A percentile compares a stretch with the other conserved stretches of the same genome.
These are phyloP conservation scores for Miichthys miiuy DNA, from an alignment of 2,797 vertebrate genomes.

Conservation along the genomic window DNA sequence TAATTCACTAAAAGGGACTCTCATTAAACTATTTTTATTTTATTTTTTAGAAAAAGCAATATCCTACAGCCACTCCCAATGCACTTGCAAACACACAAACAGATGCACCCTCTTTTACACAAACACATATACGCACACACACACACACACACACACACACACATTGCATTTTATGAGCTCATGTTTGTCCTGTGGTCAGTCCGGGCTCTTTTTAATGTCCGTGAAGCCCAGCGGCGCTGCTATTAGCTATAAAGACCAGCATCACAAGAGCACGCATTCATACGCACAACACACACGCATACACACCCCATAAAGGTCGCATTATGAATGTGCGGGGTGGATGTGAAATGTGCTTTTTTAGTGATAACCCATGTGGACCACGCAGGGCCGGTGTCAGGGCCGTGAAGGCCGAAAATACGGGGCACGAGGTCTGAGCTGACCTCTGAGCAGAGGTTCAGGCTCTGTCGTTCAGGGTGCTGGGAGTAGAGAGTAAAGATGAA, in stretches of 20 bases:
- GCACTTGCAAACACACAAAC: slow-evolving; percentile 48
- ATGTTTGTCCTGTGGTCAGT: slow-evolving; percentile 82
- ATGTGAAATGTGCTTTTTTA: slow-evolving; percentile 66
- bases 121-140: slow-evolving; percentile 51
- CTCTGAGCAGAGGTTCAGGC: slow-evolving; percentile 21
- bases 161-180: slow-evolving; percentile 75
- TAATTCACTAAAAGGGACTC: slow-evolving; percentile 31
- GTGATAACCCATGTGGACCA: slow-evolving; percentile 50
- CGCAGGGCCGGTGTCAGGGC: slow-evolving; percentile 1
- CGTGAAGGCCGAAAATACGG: slow-evolving; percentile 30
- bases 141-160: slow-evolving; percentile 46
- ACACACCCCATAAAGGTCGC: slow-evolving; percentile 74
- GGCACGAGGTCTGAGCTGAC: slow-evolving; percentile 36
- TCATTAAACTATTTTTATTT: slow-evolving; percentile 32
- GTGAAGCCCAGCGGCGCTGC: slow-evolving; percentile 75
- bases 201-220: slow-evolving; percentile 83
- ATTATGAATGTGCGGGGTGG: slow-evolving; percentile 67
- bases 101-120: slow-evolving; percentile 51
- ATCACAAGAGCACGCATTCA: slow-evolving; percentile 81
- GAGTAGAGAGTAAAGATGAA: slow-evolving; percentile 1
- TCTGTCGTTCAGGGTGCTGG: slow-evolving; percentile 5
- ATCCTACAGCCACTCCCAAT: slow-evolving; percentile 64
- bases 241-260: slow-evolving; percentile 76
- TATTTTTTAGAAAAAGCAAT: slow-evolving; percentile 64
- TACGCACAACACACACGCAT: slow-evolving; percentile 66